Base-by-base conservation (phyloP, 2,888 invertebrate species). In the Trissolcus japonicus region DNA sequence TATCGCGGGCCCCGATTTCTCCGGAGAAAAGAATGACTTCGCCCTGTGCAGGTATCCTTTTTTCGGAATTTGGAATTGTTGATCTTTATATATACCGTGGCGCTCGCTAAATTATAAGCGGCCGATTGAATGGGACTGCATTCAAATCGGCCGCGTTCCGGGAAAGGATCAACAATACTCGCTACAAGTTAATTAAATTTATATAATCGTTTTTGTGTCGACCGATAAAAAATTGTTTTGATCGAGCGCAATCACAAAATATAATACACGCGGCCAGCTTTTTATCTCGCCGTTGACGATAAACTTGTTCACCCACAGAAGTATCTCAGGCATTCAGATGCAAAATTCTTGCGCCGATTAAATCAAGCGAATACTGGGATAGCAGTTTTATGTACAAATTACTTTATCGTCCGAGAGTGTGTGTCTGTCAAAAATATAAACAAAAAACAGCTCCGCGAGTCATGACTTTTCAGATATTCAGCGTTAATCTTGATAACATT, bases 61-160 rank as follows among this genome's bases (percentile, higher is more conserved):
- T 76, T 76, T 53, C 71, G 65, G 69, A 76, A 76, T 69, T 53
- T 57, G 25, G 68, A 76, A 71, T 76, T 76, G 69, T 76, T 76
- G 60, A 76, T 76, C 68, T 67, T 67, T 35, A 35, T 35, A 35
- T 35, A 35, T 43, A 35, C 6, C n/a, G 40, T 2, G 29, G 21
- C 55, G 63, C 53, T 17, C 25, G 35, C 51, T 63, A 63, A 66
- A 55, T 66, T 73, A 73, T 66, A 59, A 59, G 46, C 51, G 2
- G 13, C 19, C 19, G 4, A 51, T 63, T 55, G 19, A 50, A 60
- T 54, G 53, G 48, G 35, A 35, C 13, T 19, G 46, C 16, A 68
- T 62, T 63, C 63, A 65, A 76, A 69, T 69, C 60, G 62, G 46
- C 46, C 21, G 41, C 61, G 67, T 74, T 74, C 73, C 67, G 13